Conservation (phyloP, 37 sponge, comb jelly and placozoan species). For the Ianthella basta region DNA sequence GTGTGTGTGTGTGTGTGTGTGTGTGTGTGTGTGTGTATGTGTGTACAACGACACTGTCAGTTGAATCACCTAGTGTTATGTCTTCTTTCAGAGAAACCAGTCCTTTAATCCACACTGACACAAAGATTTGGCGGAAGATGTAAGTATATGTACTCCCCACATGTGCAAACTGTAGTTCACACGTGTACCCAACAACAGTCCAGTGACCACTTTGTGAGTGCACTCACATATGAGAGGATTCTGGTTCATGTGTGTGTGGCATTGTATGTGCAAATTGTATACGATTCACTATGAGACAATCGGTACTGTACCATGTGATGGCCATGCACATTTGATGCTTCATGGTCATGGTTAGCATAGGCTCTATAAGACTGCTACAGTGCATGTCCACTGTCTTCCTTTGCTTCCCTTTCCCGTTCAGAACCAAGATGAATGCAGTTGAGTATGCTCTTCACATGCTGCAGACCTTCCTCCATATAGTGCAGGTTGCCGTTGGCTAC, state of each 20-base stretch:
- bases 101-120: too few relatives aligned
- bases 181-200: too few relatives aligned
- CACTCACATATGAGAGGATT: too few relatives aligned
- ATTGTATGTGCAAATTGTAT: too few relatives aligned
- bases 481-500: conserved; percentile 81
- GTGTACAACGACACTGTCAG: not conserved
- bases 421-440: not conserved
- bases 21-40: conserved; percentile 29
- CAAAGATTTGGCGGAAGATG: too few relatives aligned
- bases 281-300: too few relatives aligned
- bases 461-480: conserved; percentile 71
- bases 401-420: not conserved
- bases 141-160: too few relatives aligned
- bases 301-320: too few relatives aligned
- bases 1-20: conserved; percentile 30
- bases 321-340: not conserved
- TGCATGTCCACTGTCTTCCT: not conserved
- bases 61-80: not conserved
- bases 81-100: not conserved
- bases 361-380: too few relatives aligned
- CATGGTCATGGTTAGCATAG: not conserved
- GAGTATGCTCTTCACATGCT: conserved; percentile 45
- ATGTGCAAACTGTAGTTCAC: too few relatives aligned
- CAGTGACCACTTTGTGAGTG: too few relatives aligned
- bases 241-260: too few relatives aligned